Conservation (phyloP, 2,888 invertebrate genomes). For the Synergus umbraculus region DNA sequence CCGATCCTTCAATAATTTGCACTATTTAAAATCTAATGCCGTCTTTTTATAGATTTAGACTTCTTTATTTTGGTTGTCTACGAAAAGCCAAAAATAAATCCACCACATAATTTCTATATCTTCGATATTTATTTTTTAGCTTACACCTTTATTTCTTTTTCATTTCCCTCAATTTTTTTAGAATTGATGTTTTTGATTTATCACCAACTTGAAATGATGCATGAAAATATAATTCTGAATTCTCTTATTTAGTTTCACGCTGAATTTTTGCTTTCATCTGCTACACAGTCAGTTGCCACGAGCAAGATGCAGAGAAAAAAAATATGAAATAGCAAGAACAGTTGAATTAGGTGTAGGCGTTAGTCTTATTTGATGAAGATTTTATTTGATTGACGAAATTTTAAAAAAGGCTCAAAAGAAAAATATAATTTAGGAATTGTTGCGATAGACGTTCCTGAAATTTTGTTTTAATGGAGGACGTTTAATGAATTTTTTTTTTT, state of each 20-base stretch:
- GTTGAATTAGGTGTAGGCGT: conserved; percentile 54
- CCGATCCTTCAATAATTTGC: neutral
- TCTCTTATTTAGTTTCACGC: conserved; percentile 11
- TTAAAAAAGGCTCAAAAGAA: neutral
- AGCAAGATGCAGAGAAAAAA: conserved; percentile 57
- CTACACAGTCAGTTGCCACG: conserved; percentile 49
- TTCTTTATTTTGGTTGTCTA: neutral
- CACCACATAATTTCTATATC: neutral
- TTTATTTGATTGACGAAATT: conserved; percentile 8
- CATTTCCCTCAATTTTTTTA: neutral
- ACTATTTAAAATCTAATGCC: neutral
- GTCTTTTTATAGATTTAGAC: neutral
- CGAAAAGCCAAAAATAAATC: neutral
- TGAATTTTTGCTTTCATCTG: conserved; percentile 46
- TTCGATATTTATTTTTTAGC: neutral
- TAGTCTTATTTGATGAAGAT: conserved; percentile 17
- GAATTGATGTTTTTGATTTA: neutral
- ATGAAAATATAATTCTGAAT: neutral
- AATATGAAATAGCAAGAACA: conserved; percentile 70
- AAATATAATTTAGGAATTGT: neutral
- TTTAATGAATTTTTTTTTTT: neutral
- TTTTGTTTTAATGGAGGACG: neutral
- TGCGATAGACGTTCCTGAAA: neutral
- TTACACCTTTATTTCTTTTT: neutral
- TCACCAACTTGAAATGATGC: neutral